These are phyloP conservation scores for Blastomussa wellsi DNA, from an alignment of 92 coral and sea anemone species.

Conservation along the genomic window DNA sequence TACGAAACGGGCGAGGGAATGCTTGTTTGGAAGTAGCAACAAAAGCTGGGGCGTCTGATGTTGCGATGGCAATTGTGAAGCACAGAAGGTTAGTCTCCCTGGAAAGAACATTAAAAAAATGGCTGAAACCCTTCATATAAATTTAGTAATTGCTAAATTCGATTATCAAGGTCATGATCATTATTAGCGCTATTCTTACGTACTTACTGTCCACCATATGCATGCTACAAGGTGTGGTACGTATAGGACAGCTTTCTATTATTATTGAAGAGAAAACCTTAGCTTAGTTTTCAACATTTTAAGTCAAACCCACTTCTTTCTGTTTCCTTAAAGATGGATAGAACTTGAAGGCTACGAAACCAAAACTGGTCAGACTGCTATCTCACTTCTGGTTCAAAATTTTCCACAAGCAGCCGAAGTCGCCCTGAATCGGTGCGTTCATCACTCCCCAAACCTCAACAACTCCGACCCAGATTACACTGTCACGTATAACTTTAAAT, in stretches of 20 bases:
- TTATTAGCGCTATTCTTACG: no score
- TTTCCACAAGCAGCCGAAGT: conserved; percentile 81
- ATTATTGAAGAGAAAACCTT: no score
- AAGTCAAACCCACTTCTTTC: not conserved
- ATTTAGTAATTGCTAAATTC: no score
- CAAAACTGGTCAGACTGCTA: conserved; percentile 35
- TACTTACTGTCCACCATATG: no score
- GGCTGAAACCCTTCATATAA: not conserved
- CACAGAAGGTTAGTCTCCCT: conserved; percentile 59
- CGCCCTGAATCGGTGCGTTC: conserved; percentile 72
- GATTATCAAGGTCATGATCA: no score
- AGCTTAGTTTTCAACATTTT: not conserved
- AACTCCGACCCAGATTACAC: conserved; percentile 65
- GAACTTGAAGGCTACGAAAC: conserved; percentile 51
- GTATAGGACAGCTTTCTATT: no score
- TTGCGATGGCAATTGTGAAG: conserved; percentile 61
- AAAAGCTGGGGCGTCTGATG: conserved; percentile 61
- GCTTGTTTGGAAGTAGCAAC: conserved; percentile 70
- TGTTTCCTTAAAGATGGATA: conserved; percentile 55
- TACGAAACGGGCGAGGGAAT: conserved; percentile 41
- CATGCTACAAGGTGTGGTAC: no score
- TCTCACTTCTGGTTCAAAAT: conserved; percentile 61
- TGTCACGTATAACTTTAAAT: conserved; percentile 68
- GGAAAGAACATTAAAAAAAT: not conserved
- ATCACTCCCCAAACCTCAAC: conserved; percentile 49